Conservation (phyloP, 2,888 invertebrate species). For the Drosophila borealis region DNA sequence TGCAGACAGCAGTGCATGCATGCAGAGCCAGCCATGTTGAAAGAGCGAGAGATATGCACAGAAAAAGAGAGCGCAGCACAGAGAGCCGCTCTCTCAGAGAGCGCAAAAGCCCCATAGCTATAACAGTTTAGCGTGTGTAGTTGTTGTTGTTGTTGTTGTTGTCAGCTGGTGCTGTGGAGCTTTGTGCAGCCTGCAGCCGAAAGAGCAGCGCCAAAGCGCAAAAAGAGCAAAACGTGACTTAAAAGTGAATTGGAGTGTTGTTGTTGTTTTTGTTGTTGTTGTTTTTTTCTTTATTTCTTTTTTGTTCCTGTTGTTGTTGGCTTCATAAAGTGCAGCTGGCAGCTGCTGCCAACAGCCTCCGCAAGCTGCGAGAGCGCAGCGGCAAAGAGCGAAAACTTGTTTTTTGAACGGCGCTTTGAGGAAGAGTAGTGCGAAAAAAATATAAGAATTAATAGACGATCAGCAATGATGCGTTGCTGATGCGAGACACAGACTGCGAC, state of each 20-base stretch:
- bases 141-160: constrained; percentile 69
- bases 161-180: constrained; percentile 33
- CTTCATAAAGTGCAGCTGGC: constrained; percentile 75
- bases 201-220: constrained; percentile 56
- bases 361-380: constrained; percentile 31
- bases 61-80: constrained; percentile 17
- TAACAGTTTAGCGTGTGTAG: constrained; percentile 69
- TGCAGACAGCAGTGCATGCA: constrained; percentile 52
- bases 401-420: constrained; percentile 76
- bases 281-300: constrained; percentile 9
- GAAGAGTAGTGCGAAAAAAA: constrained; percentile 65
- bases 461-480: constrained; percentile 65
- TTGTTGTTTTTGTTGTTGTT: constrained; percentile 35
- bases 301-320: constrained; percentile 21
- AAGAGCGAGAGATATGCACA: constrained; percentile 22
- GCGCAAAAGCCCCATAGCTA: constrained; percentile 65
- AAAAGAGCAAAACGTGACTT: constrained; percentile 80
- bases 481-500: constrained; percentile 27
- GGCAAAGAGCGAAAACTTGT: constrained; percentile 64
- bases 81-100: constrained; percentile 25
- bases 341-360: constrained; percentile 56
- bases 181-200: constrained; percentile 26
- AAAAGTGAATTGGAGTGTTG: constrained; percentile 74
- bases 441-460: constrained; percentile 73
- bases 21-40: constrained; percentile 68